A percentile compares a stretch with the other conserved stretches of the same genome.
Conservation (phyloP, 1,140 invertebrate genomes). For the Caerostris darwini region DNA sequence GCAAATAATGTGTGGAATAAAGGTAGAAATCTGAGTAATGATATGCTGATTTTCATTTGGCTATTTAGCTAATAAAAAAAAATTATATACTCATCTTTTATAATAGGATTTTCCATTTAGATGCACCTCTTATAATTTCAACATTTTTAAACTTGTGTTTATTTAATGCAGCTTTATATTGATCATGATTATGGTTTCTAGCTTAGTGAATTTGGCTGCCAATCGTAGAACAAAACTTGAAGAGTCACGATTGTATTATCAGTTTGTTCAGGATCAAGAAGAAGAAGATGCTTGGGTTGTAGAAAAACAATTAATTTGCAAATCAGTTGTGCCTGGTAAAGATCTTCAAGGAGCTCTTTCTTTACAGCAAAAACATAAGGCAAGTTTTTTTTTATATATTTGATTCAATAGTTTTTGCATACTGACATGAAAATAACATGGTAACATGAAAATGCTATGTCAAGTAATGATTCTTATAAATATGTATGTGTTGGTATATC, state of each 20-base stretch:
- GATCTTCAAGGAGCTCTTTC: constrained; percentile 94
- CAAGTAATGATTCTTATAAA: background rate
- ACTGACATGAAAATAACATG: no score
- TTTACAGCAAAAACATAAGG: constrained; percentile 96
- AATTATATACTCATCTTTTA: no score
- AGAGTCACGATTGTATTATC: constrained; percentile 95
- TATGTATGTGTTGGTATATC: background rate
- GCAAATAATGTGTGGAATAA: no score
- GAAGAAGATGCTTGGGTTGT: constrained; percentile 96
- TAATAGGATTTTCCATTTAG: no score
- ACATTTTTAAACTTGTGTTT: no score
- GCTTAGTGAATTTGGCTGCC: constrained; percentile 85
- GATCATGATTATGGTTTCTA: constrained; percentile 35
- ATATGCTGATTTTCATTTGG: no score
- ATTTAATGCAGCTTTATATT: no score
- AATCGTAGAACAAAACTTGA: constrained; percentile 91
- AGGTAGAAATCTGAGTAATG: no score
- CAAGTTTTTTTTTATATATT: constrained; percentile 79
- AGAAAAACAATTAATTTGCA: constrained; percentile 95
- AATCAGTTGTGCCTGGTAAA: constrained; percentile 94
- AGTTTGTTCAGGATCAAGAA: constrained; percentile 95
- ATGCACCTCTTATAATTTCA: no score
- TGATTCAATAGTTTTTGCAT: no score
- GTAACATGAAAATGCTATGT: background rate
- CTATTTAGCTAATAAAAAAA: no score